Base-by-base conservation (phyloP, 2,113 vertebrate species). In the Antennarius striatus region DNA sequence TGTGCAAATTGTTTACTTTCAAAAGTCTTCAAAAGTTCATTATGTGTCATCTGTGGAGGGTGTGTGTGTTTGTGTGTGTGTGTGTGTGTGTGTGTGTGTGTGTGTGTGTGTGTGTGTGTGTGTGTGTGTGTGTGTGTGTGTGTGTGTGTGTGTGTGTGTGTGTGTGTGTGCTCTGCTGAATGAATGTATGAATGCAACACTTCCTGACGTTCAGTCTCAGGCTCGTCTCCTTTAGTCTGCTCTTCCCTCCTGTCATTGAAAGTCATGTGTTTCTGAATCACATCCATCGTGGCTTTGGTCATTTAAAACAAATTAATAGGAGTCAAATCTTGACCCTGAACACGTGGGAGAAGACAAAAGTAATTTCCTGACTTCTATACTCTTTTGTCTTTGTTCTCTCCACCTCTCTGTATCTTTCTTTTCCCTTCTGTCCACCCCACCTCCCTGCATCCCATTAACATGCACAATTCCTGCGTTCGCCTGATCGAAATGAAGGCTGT, bases 401-500 rank as follows among this genome's bases (percentile, higher is more conserved):
- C 53, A 67, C 45, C 51, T 63, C 29, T 52, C 40, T 52, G 53
- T 58, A 50, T 60, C 51, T 64, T 45, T 63, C 29, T 55, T 48
- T 48, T 60, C 10, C 63, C 17, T 53, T 62, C 51, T 39, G 10
- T 69, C 47, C 58, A 54, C 57, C 54, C 56, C 58, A 43, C 64
- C 60, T 40, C 28, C 52, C 58, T 50, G 58, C 52, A 28, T 62
- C 54, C 1, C 54, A 58, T 66, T 75, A 43, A 54, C 32, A 30
- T 58, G 54, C 70, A 56, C 1, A 63, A 52, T 45, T 36, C 54
- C 52, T 36, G 3, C 75, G 77, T 86, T 80, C 75, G 61, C 69
- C 68, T 77, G 81, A 66, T 76, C 73, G 57, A 63, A 43, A 17
- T 62, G 56, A 81, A 65, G 58, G 71, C 50, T 28, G 57, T 58